Evolutionary conservation across 2,888 invertebrate species (phyloP).

Genomic region (Busseola fusca): DNA sequence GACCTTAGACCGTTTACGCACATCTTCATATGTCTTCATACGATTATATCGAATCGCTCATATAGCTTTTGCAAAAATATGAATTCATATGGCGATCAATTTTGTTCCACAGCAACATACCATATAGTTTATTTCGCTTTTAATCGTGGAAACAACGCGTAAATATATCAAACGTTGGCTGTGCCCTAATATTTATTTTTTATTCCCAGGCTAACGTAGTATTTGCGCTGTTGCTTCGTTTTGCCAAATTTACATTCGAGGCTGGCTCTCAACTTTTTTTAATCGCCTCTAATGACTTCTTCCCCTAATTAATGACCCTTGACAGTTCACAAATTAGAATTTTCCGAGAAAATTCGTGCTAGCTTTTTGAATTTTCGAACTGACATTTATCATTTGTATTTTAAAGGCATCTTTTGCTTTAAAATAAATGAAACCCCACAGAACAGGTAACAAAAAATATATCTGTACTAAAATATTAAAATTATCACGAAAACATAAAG

Average conservation of each 20-base stretch:
- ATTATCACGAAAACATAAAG: constrained; percentile 6
- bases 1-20: constrained; percentile 61
- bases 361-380: constrained; percentile 59
- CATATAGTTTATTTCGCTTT: constrained; percentile 63
- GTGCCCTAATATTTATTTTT: constrained; percentile 32
- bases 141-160: constrained; percentile 55
- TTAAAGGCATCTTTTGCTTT: background rate
- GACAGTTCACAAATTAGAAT: constrained; percentile 77
- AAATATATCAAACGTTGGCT: constrained; percentile 37
- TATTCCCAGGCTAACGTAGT: constrained; percentile 43
- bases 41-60: constrained; percentile 43
- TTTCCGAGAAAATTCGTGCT: constrained; percentile 71
- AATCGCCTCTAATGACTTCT: constrained; percentile 83
- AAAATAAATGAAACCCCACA: background rate
- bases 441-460: constrained; percentile 2
- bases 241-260: constrained; percentile 77
- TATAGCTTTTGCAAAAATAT: constrained; percentile 66
- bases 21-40: constrained; percentile 52
- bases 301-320: constrained; percentile 82
- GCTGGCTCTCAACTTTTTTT: constrained; percentile 77
- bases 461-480: constrained; percentile 15
- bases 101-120: constrained; percentile 55
- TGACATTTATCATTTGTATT: constrained; percentile 36
- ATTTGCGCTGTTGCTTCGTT: constrained; percentile 63
- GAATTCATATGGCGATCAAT: constrained; percentile 60